Conservation (phyloP, 2,888 invertebrate species). For the Theodoxus fluviatilis region DNA sequence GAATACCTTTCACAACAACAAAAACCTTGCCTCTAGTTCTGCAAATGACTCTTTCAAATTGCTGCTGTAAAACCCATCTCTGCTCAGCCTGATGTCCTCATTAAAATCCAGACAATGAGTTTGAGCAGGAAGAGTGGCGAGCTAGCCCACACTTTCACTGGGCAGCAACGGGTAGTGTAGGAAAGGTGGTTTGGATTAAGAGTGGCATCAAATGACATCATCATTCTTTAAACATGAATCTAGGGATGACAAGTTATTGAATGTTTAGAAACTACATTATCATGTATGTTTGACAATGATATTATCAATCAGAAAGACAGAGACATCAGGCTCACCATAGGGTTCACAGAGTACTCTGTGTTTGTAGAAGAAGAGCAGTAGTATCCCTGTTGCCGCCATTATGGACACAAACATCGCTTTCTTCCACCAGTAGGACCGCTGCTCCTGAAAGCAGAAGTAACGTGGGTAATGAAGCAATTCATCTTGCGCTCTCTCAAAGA, state of each 20-base stretch:
- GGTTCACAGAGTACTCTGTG: constrained; percentile 89
- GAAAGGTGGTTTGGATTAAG: not conserved
- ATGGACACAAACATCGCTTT: constrained; percentile 77
- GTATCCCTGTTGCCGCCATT: constrained; percentile 79
- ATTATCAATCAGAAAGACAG: not conserved
- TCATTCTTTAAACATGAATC: not conserved
- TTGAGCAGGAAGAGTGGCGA: no score
- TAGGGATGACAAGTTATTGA: not conserved
- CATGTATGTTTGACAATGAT: not conserved
- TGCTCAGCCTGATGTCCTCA: no score
- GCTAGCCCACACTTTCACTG: no score
- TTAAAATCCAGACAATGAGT: no score
- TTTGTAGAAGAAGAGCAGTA: constrained; percentile 86
- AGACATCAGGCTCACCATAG: constrained; percentile 74
- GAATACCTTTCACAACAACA: no score
- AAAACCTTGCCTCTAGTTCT: no score
- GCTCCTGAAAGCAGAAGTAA: constrained; percentile 54
- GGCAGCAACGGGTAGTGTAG: no score
- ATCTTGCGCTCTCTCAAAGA: no score
- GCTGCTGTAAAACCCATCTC: no score
- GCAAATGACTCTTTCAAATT: no score
- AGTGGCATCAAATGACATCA: not conserved
- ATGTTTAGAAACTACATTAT: not conserved
- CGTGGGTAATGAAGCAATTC: no score
- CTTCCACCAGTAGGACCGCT: constrained; percentile 71